These are phyloP conservation scores for Norana najaformis DNA, from an alignment of 2,888 invertebrate species.

Conservation along the genomic window DNA sequence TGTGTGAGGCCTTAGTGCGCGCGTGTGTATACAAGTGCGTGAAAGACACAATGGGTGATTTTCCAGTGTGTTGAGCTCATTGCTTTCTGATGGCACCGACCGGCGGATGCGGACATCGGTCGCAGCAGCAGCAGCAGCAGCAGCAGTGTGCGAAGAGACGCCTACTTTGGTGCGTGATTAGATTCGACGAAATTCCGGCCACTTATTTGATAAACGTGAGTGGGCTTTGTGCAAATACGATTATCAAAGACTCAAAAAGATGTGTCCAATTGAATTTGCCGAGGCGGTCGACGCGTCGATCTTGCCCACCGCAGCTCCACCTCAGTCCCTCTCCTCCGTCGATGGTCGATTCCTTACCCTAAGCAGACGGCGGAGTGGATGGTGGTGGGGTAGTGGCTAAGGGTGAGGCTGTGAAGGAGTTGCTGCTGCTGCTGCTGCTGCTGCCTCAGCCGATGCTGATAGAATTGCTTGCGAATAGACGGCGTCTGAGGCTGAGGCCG, in stretches of 20 bases:
- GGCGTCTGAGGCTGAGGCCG: neutral
- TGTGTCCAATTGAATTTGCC: slow-evolving; percentile 24
- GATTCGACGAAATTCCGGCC: slow-evolving; percentile 25
- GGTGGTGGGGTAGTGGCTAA: neutral
- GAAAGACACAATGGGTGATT: slow-evolving; percentile 18
- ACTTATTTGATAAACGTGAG: slow-evolving; percentile 26
- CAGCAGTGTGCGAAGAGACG: neutral
- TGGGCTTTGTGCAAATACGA: slow-evolving; percentile 16
- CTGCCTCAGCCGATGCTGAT: neutral
- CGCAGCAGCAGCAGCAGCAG: neutral
- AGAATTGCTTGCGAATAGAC: slow-evolving; percentile 1
- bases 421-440: neutral
- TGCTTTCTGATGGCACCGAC: slow-evolving; percentile 21
- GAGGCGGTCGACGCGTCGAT: neutral
- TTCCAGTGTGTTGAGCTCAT: slow-evolving; percentile 1
- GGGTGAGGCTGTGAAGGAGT: neutral
- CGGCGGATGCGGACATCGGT: neutral
- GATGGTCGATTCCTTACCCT: neutral
- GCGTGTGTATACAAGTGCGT: neutral
- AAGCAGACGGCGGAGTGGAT: neutral
- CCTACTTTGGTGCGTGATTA: slow-evolving; percentile 20
- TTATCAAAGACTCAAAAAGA: slow-evolving; percentile 26
- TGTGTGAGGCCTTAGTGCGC: no score
- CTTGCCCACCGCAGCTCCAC: neutral
- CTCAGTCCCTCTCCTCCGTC: neutral